phyloP scores from a whole-genome alignment of 2,888 invertebrate genomes.

The Scaptomyza polygonia region DNA sequence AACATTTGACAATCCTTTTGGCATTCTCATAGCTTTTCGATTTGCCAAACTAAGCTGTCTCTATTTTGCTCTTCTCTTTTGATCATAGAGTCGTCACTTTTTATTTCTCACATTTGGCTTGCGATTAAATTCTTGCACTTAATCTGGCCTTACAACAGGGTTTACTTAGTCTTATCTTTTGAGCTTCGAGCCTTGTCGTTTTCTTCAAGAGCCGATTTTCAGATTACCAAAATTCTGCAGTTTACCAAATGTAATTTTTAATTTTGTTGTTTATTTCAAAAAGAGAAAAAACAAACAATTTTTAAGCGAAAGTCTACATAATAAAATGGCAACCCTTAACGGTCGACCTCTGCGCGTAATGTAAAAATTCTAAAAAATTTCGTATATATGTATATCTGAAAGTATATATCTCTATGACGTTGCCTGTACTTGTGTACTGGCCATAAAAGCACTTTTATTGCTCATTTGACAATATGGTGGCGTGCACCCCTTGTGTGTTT shows the following conservation, averaged over 20 bases:
- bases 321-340: slow-evolving; percentile 31
- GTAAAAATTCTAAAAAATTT: slow-evolving; percentile 38
- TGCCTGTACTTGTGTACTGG: slow-evolving; percentile 39
- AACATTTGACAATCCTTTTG: slow-evolving; percentile 6
- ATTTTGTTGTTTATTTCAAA: slow-evolving; percentile 72
- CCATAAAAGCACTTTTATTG: slow-evolving; percentile 77
- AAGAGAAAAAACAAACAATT: slow-evolving; percentile 68
- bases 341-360: slow-evolving; percentile 41
- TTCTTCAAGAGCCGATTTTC: not conserved
- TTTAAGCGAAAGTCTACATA: slow-evolving; percentile 46
- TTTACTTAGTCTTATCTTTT: not conserved
- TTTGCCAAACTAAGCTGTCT: not conserved
- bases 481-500: slow-evolving; percentile 22
- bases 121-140: slow-evolving; percentile 5
- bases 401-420: slow-evolving; percentile 29
- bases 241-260: slow-evolving; percentile 24
- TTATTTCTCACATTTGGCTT: not conserved
- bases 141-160: slow-evolving; percentile 2
- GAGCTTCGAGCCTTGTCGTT: not conserved
- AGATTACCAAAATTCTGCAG: not conserved
- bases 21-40: not conserved
- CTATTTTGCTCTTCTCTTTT: not conserved
- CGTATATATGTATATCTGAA: not conserved
- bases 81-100: not conserved
- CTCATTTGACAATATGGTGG: slow-evolving; percentile 79